Evolutionary conservation across 1,140 invertebrate genomes (phyloP).

Genomic region (Tetragnatha versicolor): DNA sequence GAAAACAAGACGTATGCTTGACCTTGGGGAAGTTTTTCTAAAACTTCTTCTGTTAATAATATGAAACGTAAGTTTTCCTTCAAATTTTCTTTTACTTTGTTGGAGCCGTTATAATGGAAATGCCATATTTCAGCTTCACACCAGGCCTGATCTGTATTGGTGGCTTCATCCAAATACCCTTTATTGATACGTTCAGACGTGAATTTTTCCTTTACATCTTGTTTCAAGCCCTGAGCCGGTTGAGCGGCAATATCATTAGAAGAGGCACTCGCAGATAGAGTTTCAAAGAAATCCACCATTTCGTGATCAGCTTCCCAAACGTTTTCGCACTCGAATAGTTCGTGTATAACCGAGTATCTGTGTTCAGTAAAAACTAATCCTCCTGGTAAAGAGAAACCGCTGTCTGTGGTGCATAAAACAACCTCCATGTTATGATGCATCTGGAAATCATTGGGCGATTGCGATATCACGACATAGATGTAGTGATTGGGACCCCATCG

Average conservation of each 20-base stretch:
- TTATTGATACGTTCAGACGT: conserved; percentile 57
- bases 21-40: too few relatives aligned
- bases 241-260: neutral
- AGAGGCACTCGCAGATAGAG: neutral
- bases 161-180: conserved; percentile 14
- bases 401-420: neutral
- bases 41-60: too few relatives aligned
- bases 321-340: neutral
- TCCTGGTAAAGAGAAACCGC: conserved; percentile 9
- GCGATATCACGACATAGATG: conserved; percentile 63
- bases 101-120: conserved; percentile 40
- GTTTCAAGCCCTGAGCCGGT: neutral
- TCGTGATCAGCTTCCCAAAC: neutral
- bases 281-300: conserved; percentile 20
- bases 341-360: neutral
- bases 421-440: neutral
- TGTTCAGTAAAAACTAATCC: neutral
- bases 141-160: conserved; percentile 4
- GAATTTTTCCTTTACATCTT: neutral
- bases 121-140: conserved; percentile 26
- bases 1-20: too few relatives aligned
- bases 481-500: conserved; percentile 67
- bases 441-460: conserved; percentile 20
- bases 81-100: too few relatives aligned
- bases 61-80: too few relatives aligned